Conservation (phyloP, 2,797 vertebrate genomes). For the Acanthornis magna region DNA sequence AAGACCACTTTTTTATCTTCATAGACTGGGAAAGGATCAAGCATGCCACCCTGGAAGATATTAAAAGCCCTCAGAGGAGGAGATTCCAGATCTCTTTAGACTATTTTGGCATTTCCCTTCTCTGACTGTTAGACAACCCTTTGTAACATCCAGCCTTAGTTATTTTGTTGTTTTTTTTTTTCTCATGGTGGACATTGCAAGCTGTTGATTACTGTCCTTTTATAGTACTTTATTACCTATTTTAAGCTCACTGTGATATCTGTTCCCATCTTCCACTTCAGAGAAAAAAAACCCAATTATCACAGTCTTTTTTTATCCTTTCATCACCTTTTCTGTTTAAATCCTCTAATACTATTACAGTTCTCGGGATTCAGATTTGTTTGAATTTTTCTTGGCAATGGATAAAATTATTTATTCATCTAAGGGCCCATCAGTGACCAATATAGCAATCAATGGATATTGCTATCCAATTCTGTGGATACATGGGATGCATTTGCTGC, state of each 20-base stretch:
- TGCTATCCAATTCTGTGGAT: not conserved
- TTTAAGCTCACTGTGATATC: not conserved
- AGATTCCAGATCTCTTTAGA: constrained; percentile 10
- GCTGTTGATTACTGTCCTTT: not conserved
- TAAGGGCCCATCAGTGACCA: not conserved
- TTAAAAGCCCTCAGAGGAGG: not conserved
- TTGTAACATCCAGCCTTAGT: not conserved
- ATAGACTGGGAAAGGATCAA: not conserved
- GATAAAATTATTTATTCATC: not conserved
- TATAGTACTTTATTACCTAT: not conserved
- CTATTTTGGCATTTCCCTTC: not conserved
- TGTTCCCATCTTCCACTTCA: not conserved
- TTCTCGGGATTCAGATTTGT: not conserved
- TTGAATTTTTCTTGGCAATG: not conserved
- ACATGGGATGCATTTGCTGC: not conserved
- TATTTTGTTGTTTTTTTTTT: not conserved
- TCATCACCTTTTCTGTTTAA: not conserved
- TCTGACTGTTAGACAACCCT: not conserved
- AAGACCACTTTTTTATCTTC: not conserved
- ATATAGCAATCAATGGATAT: not conserved
- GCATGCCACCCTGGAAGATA: constrained; percentile 42
- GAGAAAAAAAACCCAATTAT: not conserved
- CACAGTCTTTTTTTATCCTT: not conserved
- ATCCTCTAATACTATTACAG: not conserved
- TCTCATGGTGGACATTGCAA: not conserved